Percentiles rank a stretch among this genome's conserved stretches.
phyloP scores from a whole-genome alignment of 2,113 vertebrate genomes.

The Chaetura pelagica region DNA sequence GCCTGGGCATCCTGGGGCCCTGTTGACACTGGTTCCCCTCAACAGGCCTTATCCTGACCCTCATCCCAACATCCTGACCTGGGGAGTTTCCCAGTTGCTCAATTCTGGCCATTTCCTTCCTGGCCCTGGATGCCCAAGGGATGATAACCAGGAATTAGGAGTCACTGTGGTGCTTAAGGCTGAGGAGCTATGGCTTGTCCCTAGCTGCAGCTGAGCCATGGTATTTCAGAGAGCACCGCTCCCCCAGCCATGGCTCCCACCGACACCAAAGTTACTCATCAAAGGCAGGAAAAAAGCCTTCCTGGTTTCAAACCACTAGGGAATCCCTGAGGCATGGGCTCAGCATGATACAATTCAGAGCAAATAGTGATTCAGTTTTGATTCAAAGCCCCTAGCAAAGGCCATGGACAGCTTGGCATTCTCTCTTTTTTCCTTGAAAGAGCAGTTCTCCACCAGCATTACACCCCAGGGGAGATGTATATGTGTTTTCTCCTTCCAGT shows the following conservation, averaged over 20 bases:
- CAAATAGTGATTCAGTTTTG: slow-evolving; percentile 27
- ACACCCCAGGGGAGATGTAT: not conserved
- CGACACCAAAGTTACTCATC: not conserved
- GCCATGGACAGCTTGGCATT: not conserved
- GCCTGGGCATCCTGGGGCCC: not conserved
- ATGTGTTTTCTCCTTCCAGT: not conserved
- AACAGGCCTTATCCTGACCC: not conserved
- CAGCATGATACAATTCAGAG: not conserved
- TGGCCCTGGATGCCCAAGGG: not conserved
- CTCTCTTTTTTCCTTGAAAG: not conserved
- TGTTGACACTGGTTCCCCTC: not conserved
- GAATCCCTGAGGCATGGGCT: not conserved
- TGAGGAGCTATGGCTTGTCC: not conserved
- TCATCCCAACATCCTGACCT: not conserved
- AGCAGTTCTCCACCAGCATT: not conserved
- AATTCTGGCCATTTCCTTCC: not conserved
- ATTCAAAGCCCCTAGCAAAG: not conserved
- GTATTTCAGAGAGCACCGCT: not conserved
- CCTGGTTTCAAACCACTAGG: not conserved
- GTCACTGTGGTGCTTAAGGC: not conserved
- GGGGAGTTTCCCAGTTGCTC: not conserved
- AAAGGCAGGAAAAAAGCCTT: not conserved
- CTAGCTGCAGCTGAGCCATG: not conserved
- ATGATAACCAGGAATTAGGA: not conserved
- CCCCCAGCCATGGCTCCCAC: not conserved